Evolutionary conservation across 2,113 vertebrate genomes (phyloP), one percentile per base, ranked within the genome.

Genomic region (Melanotaenia duboulayi): DNA sequence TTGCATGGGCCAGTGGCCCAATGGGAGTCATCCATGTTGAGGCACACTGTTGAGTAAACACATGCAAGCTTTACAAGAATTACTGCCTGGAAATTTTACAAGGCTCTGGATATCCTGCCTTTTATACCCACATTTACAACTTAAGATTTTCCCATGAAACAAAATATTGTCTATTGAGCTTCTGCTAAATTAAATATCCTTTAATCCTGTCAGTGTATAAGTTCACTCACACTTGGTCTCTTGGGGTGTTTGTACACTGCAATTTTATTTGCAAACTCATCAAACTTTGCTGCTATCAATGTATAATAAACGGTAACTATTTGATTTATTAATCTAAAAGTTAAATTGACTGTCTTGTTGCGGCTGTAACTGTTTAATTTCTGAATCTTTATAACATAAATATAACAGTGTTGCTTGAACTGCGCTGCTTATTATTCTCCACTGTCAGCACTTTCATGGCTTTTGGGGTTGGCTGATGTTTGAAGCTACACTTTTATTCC

Each of bases 1-100:
- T 60, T 73, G 54, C 54, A 58, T 35, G 74, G 69, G 74, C 75
- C 67, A 59, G 65, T 71, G 71, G 80, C 75, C 87, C 84, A 83
- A 84, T 84, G 81, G 74, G 72, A 87, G 59, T 62, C 12, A 9
- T 55, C 4, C 46, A 67, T 76, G 55, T 67, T 57, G 72, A 80
- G 78, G 68, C 80, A 80, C 35, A 46, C 80, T 82, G 80, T 90
- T 88, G 84, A 82, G 86, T 90, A 89, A 91, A 91, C 84, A 89
- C 69, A 80, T 46, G 59, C 54, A 25, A 82, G 74, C 83, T 87
- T 89, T 90, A 88, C 71, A 80, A 84, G 89, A 90, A 83, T 89
- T 86, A 84, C 76, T 71, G 77, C 81, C 74, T 89, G 85, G 82
- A 86, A 89, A 81, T 91, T 91, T 89, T 90, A 91, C 87, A 88